phyloP scores from a whole-genome alignment of 2,113 vertebrate genomes.

The Vombatus ursinus region DNA sequence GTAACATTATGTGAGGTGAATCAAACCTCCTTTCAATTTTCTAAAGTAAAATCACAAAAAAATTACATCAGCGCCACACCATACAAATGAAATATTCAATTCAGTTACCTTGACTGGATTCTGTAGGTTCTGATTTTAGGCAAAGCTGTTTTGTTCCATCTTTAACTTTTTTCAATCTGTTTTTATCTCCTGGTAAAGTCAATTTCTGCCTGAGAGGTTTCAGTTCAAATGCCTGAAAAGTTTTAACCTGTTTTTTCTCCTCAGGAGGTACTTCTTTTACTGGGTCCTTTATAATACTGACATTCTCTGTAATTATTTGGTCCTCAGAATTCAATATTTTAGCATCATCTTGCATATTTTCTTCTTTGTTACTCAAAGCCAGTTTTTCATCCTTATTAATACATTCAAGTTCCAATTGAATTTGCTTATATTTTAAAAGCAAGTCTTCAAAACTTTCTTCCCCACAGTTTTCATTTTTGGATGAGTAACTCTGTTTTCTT shows the following conservation, averaged over 20 bases:
- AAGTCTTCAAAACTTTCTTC: constrained; percentile 98
- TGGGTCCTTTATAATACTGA: constrained; percentile 82
- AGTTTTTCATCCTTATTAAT: constrained; percentile 96
- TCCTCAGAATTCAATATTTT: constrained; percentile 76
- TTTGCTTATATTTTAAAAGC: constrained; percentile 96
- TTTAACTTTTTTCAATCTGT: constrained; percentile 84
- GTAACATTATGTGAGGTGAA: not conserved
- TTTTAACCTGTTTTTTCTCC: constrained; percentile 88
- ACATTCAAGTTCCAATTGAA: constrained; percentile 96
- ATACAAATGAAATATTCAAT: constrained; percentile 25
- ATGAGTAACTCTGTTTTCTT: constrained; percentile 86
- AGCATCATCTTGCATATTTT: constrained; percentile 74
- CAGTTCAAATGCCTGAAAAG: constrained; percentile 96
- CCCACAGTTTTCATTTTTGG: constrained; percentile 87
- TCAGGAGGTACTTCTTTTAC: constrained; percentile 79
- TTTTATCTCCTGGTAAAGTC: constrained; percentile 87
- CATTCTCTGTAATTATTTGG: constrained; percentile 77
- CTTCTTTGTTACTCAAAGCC: constrained; percentile 87
- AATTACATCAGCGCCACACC: not conserved
- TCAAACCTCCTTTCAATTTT: not conserved
- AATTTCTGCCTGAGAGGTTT: constrained; percentile 95
- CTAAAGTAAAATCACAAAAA: constrained; percentile 11
- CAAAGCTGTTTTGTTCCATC: constrained; percentile 84
- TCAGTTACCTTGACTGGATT: constrained; percentile 81
- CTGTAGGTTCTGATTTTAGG: constrained; percentile 75